Conservation (phyloP, 2,113 vertebrate genomes). For the Marmota monax region DNA sequence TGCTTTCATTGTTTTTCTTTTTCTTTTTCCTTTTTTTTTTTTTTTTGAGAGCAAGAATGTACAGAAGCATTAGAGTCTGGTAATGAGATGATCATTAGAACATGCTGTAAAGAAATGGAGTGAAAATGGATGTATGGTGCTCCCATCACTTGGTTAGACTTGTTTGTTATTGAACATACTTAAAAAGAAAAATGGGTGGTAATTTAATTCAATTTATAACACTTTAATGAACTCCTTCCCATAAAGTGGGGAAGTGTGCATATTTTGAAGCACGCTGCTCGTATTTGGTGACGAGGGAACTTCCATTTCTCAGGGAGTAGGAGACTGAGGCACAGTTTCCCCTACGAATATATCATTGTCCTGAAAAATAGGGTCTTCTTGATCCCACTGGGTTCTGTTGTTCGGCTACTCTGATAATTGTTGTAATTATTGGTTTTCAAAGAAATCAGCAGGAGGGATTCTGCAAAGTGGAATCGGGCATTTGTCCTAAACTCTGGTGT, state of each 20-base stretch:
- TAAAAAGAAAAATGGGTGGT: constrained; percentile 67
- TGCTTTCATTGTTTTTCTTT: constrained; percentile 5
- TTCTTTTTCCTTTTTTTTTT: background rate
- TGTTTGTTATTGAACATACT: constrained; percentile 64
- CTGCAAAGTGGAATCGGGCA: background rate
- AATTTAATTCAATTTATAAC: constrained; percentile 66
- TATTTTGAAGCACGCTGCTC: constrained; percentile 16
- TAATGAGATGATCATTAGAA: constrained; percentile 32
- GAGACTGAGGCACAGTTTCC: background rate
- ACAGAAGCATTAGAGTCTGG: background rate
- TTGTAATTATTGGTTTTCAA: constrained; percentile 34
- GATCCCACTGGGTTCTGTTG: background rate
- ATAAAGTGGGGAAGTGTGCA: background rate
- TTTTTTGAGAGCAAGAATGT: background rate
- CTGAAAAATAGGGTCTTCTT: background rate
- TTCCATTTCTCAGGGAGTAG: background rate
- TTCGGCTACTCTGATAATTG: constrained; percentile 1
- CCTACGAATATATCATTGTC: background rate
- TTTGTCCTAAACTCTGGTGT: constrained; percentile 20
- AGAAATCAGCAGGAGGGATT: constrained; percentile 36
- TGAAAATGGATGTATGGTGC: background rate
- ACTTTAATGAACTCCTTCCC: constrained; percentile 52
- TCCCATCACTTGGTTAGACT: constrained; percentile 39
- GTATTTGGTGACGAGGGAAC: background rate
- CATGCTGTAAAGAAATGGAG: background rate